Base-by-base conservation (phyloP, 1,140 invertebrate genomes). In the Drosophila tristis region DNA sequence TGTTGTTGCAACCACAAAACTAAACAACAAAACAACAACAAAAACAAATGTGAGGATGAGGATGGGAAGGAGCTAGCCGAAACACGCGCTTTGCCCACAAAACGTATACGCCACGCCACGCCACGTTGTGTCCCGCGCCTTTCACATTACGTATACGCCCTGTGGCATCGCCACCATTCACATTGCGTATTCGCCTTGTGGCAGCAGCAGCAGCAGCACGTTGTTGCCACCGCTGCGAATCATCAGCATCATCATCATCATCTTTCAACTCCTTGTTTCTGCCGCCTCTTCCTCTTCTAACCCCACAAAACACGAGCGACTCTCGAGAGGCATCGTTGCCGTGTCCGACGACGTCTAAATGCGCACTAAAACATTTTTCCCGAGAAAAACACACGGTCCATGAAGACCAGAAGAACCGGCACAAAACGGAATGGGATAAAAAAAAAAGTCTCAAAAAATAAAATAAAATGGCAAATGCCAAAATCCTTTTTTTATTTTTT, bases 271-370 rank as follows among this genome's bases (percentile, higher is more conserved):
- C 25, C 51, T 42, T 16, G 65, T 58, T 35, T 23, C 26, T 64
- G 42, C 15, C 29, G 7, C 42, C 45, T 35, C 44, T 55, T 51
- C 49, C 49, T 51, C 16, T 44, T 54, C 13, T 60, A 77, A 39
- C 76, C 70, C 80, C 80, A 73, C 80, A 56, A 78, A 39, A 70
- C 78, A 74, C 53, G 77, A 66, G 65, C 55, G 39, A 25, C 74
- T 59, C 58, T 54, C 45, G 25, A 39, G 42, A 58, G 50, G 45
- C 51, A 53, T 45, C 57, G 50, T 48, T 55, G 65, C 57, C 64
- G 56, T 75, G 60, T 43, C 65, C 74, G 73, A 68, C 78, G 78
- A 78, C 78, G 81, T 87, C 82, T 87, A 86, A 86, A 87, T 87
- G 82, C 76, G 82, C 78, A 86, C 82, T 86, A 87, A 86, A 84